These are phyloP conservation scores for Elaeidobius kamerunicus DNA, from an alignment of 2,888 invertebrate genomes.

Conservation along the genomic window DNA sequence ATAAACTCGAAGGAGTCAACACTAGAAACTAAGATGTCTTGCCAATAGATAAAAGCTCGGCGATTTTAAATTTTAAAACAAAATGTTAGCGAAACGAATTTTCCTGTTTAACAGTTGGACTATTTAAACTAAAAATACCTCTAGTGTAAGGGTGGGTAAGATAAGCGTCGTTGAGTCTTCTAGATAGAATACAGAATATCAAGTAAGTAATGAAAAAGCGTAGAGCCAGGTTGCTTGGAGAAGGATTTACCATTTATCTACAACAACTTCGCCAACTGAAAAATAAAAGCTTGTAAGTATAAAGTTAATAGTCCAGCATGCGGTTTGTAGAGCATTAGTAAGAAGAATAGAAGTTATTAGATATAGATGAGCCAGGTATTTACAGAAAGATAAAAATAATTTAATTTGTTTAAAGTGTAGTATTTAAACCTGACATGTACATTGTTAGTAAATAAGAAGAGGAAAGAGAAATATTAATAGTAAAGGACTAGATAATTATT, in stretches of 20 bases:
- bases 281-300: slow-evolving; percentile 42
- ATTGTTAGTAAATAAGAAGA: background rate
- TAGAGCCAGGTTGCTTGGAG: slow-evolving; percentile 37
- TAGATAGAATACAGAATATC: slow-evolving; percentile 32
- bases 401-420: too few species aligned
- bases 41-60: slow-evolving; percentile 7
- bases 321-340: slow-evolving; percentile 12
- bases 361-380: too few species aligned
- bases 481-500: slow-evolving; percentile 6
- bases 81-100: slow-evolving; percentile 19
- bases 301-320: slow-evolving; percentile 10
- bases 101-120: slow-evolving; percentile 2
- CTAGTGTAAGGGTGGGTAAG: slow-evolving; percentile 34
- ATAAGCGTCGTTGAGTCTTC: slow-evolving; percentile 42
- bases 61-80: slow-evolving; percentile 13
- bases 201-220: slow-evolving; percentile 37
- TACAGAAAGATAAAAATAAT: too few species aligned
- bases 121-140: slow-evolving; percentile 18
- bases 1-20: slow-evolving; percentile 24
- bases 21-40: slow-evolving; percentile 27
- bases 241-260: slow-evolving; percentile 63
- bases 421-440: too few species aligned
- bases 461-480: background rate
- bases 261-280: slow-evolving; percentile 70
- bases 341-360: too few species aligned